Evolutionary conservation across 1,140 invertebrate species (phyloP).

Genomic region (Drosophila ogumai): DNA sequence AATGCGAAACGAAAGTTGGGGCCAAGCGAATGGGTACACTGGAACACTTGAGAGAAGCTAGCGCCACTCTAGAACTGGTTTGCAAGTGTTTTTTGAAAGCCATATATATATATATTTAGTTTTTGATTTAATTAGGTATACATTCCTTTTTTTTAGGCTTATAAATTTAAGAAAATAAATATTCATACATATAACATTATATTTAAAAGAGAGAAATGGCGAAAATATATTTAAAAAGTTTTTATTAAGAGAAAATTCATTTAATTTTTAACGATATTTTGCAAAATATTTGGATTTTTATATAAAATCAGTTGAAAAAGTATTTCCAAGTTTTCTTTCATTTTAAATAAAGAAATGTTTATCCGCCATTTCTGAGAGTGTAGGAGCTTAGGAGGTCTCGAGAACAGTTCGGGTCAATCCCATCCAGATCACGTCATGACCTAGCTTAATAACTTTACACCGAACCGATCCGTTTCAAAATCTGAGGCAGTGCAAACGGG

Average conservation of each 20-base stretch:
- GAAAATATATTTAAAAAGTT: no score
- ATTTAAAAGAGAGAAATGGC: no score
- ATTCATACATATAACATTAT: neutral
- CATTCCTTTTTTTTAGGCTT: neutral
- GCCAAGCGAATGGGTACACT: constrained; percentile 8
- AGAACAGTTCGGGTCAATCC: constrained; percentile 4
- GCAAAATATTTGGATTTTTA: no score
- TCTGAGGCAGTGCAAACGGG: constrained; percentile 34
- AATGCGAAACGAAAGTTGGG: constrained; percentile 55
- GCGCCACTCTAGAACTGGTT: neutral
- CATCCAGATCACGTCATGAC: constrained; percentile 44
- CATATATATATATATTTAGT: neutral
- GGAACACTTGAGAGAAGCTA: neutral
- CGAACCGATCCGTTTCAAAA: neutral
- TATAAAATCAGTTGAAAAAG: no score
- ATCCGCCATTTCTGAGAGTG: neutral
- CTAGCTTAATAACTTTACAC: constrained; percentile 57
- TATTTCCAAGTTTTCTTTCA: neutral
- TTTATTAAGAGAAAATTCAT: no score
- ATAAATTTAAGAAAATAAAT: neutral
- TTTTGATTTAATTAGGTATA: neutral
- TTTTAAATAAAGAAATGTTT: neutral
- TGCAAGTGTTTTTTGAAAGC: neutral
- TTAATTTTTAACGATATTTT: no score
- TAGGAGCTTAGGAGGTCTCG: neutral